Evolutionary conservation across 2,888 invertebrate genomes (phyloP).

Genomic region (Pachydiplax longipennis): DNA sequence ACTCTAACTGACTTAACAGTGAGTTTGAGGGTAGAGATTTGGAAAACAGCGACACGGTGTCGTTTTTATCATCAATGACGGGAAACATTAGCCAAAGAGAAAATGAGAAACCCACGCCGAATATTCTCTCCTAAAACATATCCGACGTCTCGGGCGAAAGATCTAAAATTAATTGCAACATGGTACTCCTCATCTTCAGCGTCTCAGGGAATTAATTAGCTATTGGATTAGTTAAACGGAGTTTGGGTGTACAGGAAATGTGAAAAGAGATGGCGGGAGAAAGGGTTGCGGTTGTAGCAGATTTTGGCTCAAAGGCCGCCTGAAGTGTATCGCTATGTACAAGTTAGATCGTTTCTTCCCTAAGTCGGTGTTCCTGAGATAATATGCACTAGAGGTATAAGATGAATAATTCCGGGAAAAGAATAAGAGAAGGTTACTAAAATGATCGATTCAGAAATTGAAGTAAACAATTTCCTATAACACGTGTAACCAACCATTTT

Average conservation of each 20-base stretch:
- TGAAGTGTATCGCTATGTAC: background rate
- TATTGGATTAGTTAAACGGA: constrained; percentile 17
- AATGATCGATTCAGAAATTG: too few species aligned
- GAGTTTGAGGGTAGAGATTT: too few species aligned
- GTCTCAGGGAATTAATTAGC: background rate
- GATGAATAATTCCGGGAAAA: too few species aligned
- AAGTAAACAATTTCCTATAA: too few species aligned
- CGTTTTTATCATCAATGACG: too few species aligned
- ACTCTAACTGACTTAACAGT: too few species aligned
- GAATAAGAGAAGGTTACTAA: too few species aligned
- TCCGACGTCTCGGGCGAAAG: background rate
- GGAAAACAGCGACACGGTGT: too few species aligned
- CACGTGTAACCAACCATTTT: too few species aligned
- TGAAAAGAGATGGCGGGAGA: background rate
- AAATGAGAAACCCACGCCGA: too few species aligned
- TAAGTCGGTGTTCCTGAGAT: background rate
- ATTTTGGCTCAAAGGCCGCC: background rate
- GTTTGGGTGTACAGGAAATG: background rate
- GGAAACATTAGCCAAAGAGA: too few species aligned
- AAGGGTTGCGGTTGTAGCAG: background rate
- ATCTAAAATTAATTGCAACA: background rate
- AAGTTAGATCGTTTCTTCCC: background rate
- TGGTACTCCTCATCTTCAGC: background rate
- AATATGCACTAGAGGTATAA: too few species aligned
- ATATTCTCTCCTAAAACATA: background rate